Evolutionary conservation across 2,888 invertebrate species (phyloP).

Genomic region (Drosophila melanosoma): DNA sequence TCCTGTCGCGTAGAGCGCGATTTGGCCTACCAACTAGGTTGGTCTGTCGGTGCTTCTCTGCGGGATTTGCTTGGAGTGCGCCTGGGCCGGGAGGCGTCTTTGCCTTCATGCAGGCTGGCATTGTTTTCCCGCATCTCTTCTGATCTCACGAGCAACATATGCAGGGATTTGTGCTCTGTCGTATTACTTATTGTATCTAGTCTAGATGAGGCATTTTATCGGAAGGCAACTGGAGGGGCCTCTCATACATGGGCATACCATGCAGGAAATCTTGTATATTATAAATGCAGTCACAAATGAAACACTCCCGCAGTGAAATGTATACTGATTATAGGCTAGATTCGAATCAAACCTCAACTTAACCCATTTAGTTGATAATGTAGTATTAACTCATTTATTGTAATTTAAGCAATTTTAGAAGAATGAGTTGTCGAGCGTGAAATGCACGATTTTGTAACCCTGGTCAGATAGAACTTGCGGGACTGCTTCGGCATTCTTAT

Average conservation of each 20-base stretch:
- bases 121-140: slow-evolving; percentile 87
- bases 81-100: slow-evolving; percentile 87
- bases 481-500: too few relatives aligned
- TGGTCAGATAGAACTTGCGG: too few relatives aligned
- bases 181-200: slow-evolving; percentile 88
- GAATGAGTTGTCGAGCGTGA: too few relatives aligned
- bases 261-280: too few relatives aligned
- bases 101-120: slow-evolving; percentile 85
- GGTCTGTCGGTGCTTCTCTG: slow-evolving; percentile 87
- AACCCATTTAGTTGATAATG: too few relatives aligned
- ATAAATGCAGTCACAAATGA: too few relatives aligned
- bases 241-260: too few relatives aligned
- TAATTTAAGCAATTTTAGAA: too few relatives aligned
- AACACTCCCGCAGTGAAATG: too few relatives aligned
- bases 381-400: too few relatives aligned
- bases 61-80: slow-evolving; percentile 87
- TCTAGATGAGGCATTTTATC: slow-evolving; percentile 87
- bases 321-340: slow-evolving; percentile 10
- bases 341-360: too few relatives aligned
- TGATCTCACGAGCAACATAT: slow-evolving; percentile 88
- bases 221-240: slow-evolving; percentile 52
- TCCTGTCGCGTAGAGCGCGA: slow-evolving; percentile 53
- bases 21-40: slow-evolving; percentile 85
- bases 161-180: slow-evolving; percentile 88
- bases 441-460: too few relatives aligned